Conservation (phyloP, 1,140 invertebrate genomes). For the Aphis craccivora region DNA sequence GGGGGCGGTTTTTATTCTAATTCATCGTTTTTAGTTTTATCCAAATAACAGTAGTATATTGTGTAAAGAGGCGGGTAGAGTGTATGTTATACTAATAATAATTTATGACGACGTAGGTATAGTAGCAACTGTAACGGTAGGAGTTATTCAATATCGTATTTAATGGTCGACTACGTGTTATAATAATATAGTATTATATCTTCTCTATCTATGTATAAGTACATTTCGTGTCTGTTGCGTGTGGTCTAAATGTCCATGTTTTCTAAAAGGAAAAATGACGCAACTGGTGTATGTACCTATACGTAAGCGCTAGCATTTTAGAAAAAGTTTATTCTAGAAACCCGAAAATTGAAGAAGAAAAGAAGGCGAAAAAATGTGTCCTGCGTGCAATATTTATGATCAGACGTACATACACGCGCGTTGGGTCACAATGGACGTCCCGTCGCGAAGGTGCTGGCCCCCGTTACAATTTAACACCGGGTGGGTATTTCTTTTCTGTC, state of each 20-base stretch:
- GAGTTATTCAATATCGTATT: not conserved
- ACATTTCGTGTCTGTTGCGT: not conserved
- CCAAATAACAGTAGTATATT: not conserved
- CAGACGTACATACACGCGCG: not conserved
- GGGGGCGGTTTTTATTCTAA: not conserved
- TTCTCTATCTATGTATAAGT: not conserved
- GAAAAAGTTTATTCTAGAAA: conserved; percentile 40
- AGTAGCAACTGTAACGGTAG: conserved; percentile 22
- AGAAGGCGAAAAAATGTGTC: conserved; percentile 31
- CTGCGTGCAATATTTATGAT: conserved; percentile 48
- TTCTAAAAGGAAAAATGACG: conserved; percentile 3
- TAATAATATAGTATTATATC: not conserved
- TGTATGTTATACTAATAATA: not conserved
- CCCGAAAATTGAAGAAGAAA: not conserved
- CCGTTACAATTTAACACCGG: conserved; percentile 58
- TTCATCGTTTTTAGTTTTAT: not conserved
- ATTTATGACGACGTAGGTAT: not conserved
- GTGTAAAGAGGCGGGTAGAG: not conserved
- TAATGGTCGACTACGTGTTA: not conserved
- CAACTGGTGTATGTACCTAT: too few relatives aligned
- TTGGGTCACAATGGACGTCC: conserved; percentile 51
- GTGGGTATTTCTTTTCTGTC: conserved; percentile 50
- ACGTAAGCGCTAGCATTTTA: not conserved
- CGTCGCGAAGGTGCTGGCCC: conserved; percentile 51
- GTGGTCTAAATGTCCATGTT: conserved; percentile 34